Evolutionary conservation across 2,113 vertebrate genomes (phyloP), one percentile per base, ranked within the genome.

Genomic region (Pseudopipra pipra): DNA sequence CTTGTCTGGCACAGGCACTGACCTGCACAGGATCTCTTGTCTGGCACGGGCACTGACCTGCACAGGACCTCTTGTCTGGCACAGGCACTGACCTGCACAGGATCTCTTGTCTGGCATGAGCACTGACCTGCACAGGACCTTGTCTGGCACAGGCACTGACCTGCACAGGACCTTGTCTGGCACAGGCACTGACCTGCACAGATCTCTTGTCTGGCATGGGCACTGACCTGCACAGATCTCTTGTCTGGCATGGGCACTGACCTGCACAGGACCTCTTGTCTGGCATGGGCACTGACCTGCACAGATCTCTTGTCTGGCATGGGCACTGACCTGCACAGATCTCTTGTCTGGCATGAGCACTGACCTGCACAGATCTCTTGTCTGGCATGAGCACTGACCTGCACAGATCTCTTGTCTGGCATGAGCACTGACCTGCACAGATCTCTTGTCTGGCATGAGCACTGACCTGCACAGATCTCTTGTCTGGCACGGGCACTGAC

Each of bases 31-130:
- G 37, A 9, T 71, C 98, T 98, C 95, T 99, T 98, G 90, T 99
- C 98, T 0, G 99, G 98, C 99, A 99, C 99, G 35, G 37, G 37
- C 37, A 37, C 37, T 37, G 37, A 37, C 37, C 37, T 37, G 37
- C 37, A 37, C 37, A 37, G 37, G 37, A 9, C 72, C 98, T 98
- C 95, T 99, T 98, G 90, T 99, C 98, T 0, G 99, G 98, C 99
- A 99, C 71, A 9, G 37, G 37, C 37, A 37, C 37, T 37, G 37
- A 37, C 37, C 37, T 37, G 37, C 37, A 37, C 37, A 37, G 37
- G 37, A 37, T 9, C 98, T 98, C 95, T 99, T 98, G 90, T 99
- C 98, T 0, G 99, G 98, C 99, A 99, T 99, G 37, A 9, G 37
- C 37, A 37, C 37, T 37, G 37, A 37, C 37, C 37, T 39, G 39